Conservation (phyloP, 23 tunicate genomes). For the Styela plicata region DNA sequence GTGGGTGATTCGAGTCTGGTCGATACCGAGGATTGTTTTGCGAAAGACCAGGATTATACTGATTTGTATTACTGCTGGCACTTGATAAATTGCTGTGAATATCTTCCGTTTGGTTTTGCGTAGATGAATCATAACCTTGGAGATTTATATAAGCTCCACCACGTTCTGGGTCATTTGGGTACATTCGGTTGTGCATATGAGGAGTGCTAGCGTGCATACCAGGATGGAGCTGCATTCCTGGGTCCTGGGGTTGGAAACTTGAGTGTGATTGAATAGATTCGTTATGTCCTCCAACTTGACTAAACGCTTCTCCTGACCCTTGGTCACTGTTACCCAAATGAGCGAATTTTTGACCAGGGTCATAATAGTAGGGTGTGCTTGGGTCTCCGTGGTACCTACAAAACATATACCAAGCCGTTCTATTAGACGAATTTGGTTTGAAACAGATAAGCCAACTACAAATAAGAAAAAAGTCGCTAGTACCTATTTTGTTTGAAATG, state of each 20-base stretch:
- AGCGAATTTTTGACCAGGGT: constrained; percentile 68
- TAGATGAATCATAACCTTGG: constrained; percentile 49
- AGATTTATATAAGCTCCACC: constrained; percentile 58
- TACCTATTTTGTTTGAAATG: too few relatives aligned
- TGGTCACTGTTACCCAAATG: constrained; percentile 16
- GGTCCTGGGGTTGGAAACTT: background rate
- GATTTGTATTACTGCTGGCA: constrained; percentile 38
- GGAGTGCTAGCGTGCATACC: constrained; percentile 11
- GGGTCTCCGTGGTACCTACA: constrained; percentile 40
- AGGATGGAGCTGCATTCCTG: constrained; percentile 9
- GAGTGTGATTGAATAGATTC: background rate
- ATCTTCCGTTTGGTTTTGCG: constrained; percentile 39
- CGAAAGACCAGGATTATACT: constrained; percentile 5
- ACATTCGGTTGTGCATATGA: constrained; percentile 17
- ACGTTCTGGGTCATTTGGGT: constrained; percentile 22
- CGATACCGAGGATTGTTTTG: constrained; percentile 18
- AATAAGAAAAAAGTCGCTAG: too few relatives aligned
- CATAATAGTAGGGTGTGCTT: constrained; percentile 68
- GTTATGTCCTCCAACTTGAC: background rate
- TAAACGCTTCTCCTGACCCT: background rate
- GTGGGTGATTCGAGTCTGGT: background rate
- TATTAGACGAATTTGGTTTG: too few relatives aligned
- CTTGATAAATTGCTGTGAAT: constrained; percentile 53
- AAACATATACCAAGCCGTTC: too few relatives aligned
- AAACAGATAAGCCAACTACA: too few relatives aligned